phyloP scores from a whole-genome alignment of 2,888 invertebrate species.

The Rhorus exstirpatorius region DNA sequence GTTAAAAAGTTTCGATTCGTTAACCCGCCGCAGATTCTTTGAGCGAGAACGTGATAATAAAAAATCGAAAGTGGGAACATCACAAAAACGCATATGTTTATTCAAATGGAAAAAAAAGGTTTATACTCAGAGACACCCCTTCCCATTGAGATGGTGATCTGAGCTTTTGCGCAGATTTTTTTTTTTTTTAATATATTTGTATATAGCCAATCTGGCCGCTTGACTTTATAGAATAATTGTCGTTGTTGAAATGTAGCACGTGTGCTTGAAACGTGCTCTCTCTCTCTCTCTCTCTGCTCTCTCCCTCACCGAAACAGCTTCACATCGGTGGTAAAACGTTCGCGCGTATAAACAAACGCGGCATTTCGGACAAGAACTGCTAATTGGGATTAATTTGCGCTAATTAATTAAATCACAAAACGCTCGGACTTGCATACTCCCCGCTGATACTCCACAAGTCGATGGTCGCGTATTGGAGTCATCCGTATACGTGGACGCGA shows the following conservation, averaged over 20 bases:
- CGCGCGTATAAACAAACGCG: slow-evolving; percentile 68
- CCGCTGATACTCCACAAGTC: slow-evolving; percentile 31
- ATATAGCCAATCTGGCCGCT: not conserved
- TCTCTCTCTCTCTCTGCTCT: not conserved
- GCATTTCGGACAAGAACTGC: slow-evolving; percentile 77
- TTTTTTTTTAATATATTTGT: no score
- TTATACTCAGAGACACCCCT: no score
- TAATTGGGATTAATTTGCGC: slow-evolving; percentile 83
- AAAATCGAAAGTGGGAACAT: no score
- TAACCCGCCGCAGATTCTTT: no score
- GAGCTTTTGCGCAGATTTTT: no score
- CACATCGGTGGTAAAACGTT: slow-evolving; percentile 32
- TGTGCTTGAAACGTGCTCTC: no score
- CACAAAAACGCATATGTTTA: no score
- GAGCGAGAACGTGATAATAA: no score
- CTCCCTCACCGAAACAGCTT: not conserved
- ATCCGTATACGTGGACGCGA: not conserved
- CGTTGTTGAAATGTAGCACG: slow-evolving; percentile 17
- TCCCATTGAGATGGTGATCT: no score
- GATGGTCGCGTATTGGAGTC: slow-evolving; percentile 21
- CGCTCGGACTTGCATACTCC: slow-evolving; percentile 68
- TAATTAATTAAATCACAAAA: slow-evolving; percentile 83
- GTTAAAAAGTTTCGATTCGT: no score
- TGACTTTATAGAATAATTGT: slow-evolving; percentile 1
- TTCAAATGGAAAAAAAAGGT: no score